phyloP scores from a whole-genome alignment of 2,888 invertebrate species.

The Scaptomyza caliginosa region DNA sequence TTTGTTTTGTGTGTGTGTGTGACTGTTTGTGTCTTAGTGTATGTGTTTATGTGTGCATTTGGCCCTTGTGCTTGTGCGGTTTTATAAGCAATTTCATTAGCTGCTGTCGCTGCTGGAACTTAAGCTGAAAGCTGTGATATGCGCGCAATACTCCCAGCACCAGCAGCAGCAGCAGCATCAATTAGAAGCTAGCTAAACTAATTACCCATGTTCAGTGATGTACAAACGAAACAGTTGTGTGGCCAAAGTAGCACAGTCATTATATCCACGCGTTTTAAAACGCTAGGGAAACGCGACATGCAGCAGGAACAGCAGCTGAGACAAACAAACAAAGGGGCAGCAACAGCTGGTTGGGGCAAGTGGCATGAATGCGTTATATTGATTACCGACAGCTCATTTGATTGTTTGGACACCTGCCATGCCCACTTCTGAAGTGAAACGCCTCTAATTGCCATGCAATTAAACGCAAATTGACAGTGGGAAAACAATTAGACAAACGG shows the following conservation, averaged over 20 bases:
- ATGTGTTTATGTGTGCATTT: constrained; percentile 4
- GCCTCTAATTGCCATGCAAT: constrained; percentile 67
- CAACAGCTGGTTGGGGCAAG: neutral
- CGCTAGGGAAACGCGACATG: constrained; percentile 1
- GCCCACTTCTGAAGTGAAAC: constrained; percentile 25
- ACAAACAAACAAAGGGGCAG: neutral
- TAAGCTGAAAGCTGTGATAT: constrained; percentile 1
- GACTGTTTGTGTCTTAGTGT: neutral
- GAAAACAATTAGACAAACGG: constrained; percentile 67
- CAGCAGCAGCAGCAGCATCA: constrained; percentile 35
- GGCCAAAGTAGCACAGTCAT: constrained; percentile 5
- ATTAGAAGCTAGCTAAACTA: constrained; percentile 67
- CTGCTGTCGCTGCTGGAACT: constrained; percentile 40
- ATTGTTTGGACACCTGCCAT: constrained; percentile 33
- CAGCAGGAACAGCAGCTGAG: neutral
- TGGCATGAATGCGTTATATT: constrained; percentile 18
- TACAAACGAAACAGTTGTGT: constrained; percentile 5
- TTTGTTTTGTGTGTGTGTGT: neutral
- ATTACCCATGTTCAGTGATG: constrained; percentile 51
- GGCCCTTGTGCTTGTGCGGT: constrained; percentile 54
- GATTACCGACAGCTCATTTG: constrained; percentile 42
- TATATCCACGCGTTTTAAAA: constrained; percentile 19
- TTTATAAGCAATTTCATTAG: constrained; percentile 74
- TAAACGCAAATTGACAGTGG: constrained; percentile 73
- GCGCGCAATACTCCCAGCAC: constrained; percentile 18